Conservation (phyloP, 2,113 vertebrate species). For the Struthidea cinerea region DNA sequence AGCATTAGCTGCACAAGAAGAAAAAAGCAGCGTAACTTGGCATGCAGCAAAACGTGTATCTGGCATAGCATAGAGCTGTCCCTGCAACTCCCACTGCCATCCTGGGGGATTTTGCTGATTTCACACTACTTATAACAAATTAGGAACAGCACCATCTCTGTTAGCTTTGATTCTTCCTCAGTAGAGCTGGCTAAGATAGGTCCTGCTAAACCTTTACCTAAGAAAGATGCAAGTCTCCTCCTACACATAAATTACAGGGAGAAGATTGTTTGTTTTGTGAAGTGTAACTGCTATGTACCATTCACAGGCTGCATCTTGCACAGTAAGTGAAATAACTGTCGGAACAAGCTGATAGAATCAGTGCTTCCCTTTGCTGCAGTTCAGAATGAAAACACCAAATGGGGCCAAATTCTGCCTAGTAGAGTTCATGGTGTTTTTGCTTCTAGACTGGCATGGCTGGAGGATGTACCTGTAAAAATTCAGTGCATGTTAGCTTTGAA, state of each 20-base stretch:
- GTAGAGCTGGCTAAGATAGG: not conserved
- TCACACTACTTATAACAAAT: not conserved
- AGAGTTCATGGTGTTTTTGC: fast-evolving
- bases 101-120: constrained; percentile 28
- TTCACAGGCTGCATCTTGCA: not conserved
- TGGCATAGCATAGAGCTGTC: not conserved
- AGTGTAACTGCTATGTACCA: not conserved
- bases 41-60: not conserved
- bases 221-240: not conserved
- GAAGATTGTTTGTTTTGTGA: constrained; percentile 24
- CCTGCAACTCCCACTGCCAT: not conserved
- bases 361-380: not conserved
- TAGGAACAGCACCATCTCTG: not conserved
- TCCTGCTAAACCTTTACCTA: not conserved
- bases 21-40: not conserved
- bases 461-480: not conserved
- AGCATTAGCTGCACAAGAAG: not conserved
- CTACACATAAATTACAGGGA: not conserved
- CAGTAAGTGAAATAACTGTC: not conserved
- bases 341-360: not conserved
- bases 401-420: not conserved
- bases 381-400: not conserved
- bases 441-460: not conserved
- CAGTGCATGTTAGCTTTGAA: not conserved
- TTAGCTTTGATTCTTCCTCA: not conserved